phyloP scores from a whole-genome alignment of 2,888 invertebrate species.

The Eristalis pertinax region DNA sequence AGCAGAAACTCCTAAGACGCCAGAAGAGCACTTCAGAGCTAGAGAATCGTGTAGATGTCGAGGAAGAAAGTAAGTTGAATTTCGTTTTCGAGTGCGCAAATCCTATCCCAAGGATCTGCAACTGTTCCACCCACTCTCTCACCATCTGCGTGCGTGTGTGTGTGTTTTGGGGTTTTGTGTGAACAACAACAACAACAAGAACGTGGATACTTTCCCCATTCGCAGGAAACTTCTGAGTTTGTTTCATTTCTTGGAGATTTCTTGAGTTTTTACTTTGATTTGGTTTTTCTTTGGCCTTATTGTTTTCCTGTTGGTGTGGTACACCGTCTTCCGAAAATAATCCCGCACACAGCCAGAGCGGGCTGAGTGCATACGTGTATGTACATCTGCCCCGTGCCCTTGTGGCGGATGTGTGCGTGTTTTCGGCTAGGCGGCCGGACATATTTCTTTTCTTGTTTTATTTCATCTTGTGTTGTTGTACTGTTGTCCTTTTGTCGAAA shows the following conservation, averaged over 20 bases:
- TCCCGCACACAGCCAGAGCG: background rate
- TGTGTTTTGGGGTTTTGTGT: slow-evolving; percentile 15
- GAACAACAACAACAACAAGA: slow-evolving; percentile 14
- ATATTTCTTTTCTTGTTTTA: background rate
- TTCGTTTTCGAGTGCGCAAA: slow-evolving; percentile 69
- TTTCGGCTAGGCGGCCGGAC: background rate
- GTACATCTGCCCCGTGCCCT: background rate
- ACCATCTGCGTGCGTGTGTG: background rate
- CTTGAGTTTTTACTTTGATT: slow-evolving; percentile 29
- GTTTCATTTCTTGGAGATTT: slow-evolving; percentile 51
- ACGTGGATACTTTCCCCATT: slow-evolving; percentile 14
- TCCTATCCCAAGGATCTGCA: slow-evolving; percentile 51
- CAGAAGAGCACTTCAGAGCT: slow-evolving; percentile 95
- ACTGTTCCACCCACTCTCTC: background rate
- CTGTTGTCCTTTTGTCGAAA: slow-evolving; percentile 16
- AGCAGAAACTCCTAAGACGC: slow-evolving; percentile 90
- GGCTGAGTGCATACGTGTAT: background rate
- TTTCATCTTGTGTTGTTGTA: background rate
- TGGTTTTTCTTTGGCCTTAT: slow-evolving; percentile 34
- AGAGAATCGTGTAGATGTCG: slow-evolving; percentile 87
- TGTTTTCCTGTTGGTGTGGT: background rate
- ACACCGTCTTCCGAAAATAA: background rate
- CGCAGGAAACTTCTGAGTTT: slow-evolving; percentile 44
- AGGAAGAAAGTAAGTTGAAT: slow-evolving; percentile 90
- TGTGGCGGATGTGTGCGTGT: background rate